Evolutionary conservation across 2,113 vertebrate species (phyloP), one percentile per base, ranked within the genome.

Genomic region (Vireo altiloquus): DNA sequence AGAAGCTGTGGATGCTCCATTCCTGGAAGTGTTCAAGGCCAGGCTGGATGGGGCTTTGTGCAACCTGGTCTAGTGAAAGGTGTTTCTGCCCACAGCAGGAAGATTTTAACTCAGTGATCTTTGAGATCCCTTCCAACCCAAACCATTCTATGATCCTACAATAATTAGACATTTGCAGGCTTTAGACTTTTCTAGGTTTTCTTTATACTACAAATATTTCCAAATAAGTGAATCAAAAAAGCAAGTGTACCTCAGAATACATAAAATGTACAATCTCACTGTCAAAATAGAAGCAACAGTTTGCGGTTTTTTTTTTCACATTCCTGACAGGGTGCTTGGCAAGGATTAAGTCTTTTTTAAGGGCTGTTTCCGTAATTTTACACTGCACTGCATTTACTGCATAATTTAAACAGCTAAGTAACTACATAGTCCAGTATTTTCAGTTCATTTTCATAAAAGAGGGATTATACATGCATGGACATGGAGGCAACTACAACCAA

Each of bases 401-500:
- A 53, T 84, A 75, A 96, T 78, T 94, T 83, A 60, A 83, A 75
- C 2, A 8, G 21, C 52, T 90, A 52, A 87, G 20, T 70, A 88
- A 64, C 76, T 75, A 80, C 9, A 59, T 8, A 91, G 69, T 63
- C 76, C 68, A 68, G 68, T 89, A 87, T 94, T 86, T 90, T 88
- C 80, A 84, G 65, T 80, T 93, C 30, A 84, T 92, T 93, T 96
- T 80, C 90, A 95, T 87, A 82, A 68, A 87, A 44, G 30, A 96
- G 47, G 79, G 64, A 96, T 91, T 92, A 70, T 59, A 72, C 68
- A 63, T 46, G 82, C 42, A 7, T 71, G 60, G 81, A 91, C 44
- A 22, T 93, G 21, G 1, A 97, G 78, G 95, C 91, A 98, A 97
- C 90, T 94, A 89, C 66, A 96, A 83, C 59, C 23, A 70, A 49